A percentile compares a stretch with the other conserved stretches of the same genome.
Evolutionary conservation across 1,140 invertebrate genomes (phyloP).

Genomic region (Chymomyza costata): DNA sequence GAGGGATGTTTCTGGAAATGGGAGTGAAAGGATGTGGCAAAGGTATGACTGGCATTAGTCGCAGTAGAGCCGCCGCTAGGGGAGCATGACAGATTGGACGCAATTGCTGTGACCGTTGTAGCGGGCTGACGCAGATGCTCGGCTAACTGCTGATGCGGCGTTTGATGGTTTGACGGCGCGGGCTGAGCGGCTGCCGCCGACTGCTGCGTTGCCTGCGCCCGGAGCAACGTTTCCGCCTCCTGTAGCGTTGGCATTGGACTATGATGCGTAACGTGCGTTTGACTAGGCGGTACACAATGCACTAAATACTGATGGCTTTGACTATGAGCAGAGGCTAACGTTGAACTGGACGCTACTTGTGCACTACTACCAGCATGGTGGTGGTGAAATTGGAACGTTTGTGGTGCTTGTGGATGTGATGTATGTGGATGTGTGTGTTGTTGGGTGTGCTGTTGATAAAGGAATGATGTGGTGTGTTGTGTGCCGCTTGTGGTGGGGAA

Average conservation of each 20-base stretch:
- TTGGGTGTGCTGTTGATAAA: conserved; percentile 46
- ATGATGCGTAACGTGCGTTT: conserved; percentile 35
- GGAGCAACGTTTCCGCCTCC: conserved; percentile 58
- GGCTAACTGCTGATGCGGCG: conserved; percentile 19
- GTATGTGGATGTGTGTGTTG: conserved; percentile 18
- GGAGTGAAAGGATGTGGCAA: conserved; percentile 58
- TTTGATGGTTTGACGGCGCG: conserved; percentile 2
- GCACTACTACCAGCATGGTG: conserved; percentile 55
- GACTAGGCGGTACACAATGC: conserved; percentile 71
- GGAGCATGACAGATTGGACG: conserved; percentile 16
- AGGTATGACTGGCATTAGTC: not conserved
- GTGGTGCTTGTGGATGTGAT: conserved; percentile 31
- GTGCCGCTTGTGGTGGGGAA: conserved; percentile 3
- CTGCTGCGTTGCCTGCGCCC: conserved; percentile 40
- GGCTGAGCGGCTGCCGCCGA: conserved; percentile 13
- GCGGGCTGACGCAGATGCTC: conserved; percentile 4
- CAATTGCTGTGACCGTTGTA: conserved; percentile 5
- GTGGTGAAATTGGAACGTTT: conserved; percentile 29
- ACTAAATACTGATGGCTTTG: conserved; percentile 74
- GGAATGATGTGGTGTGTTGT: conserved; percentile 42
- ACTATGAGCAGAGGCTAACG: conserved; percentile 68
- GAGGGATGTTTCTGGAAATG: conserved; percentile 74
- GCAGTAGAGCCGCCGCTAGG: conserved; percentile 3
- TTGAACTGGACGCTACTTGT: conserved; percentile 64
- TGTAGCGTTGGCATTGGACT: conserved; percentile 72